These are phyloP conservation scores for Mercenaria mercenaria DNA, from an alignment of 1,140 invertebrate genomes.

Conservation along the genomic window DNA sequence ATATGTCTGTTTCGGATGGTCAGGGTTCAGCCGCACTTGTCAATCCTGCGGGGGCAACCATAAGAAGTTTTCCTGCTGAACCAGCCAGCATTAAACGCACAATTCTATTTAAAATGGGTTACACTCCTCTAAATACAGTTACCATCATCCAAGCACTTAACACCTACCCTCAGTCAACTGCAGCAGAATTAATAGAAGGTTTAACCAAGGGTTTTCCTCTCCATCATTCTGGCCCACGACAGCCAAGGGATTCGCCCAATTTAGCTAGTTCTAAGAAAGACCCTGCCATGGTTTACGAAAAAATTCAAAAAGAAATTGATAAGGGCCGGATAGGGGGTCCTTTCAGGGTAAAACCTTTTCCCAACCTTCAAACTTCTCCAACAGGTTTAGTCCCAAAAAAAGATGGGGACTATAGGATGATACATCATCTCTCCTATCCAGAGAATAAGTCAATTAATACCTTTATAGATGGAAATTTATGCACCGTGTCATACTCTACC, in stretches of 20 bases:
- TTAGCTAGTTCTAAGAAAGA: background rate
- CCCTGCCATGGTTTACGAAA: background rate
- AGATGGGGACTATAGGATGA: background rate
- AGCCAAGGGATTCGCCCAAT: background rate
- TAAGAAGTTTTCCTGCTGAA: too few species aligned
- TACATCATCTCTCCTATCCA: background rate
- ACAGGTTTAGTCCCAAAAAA: background rate
- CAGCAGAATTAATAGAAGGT: background rate
- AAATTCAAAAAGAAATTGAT: background rate
- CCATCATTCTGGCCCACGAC: background rate
- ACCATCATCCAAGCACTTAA: background rate
- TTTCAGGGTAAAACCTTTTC: background rate
- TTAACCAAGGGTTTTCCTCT: background rate
- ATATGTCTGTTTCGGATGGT: too few species aligned
- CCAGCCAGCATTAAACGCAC: background rate
- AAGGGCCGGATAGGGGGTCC: background rate
- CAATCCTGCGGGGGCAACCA: background rate
- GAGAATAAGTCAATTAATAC: background rate
- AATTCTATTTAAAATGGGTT: background rate
- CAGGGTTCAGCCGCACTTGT: background rate
- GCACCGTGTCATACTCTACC: background rate
- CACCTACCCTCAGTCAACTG: background rate
- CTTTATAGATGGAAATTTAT: background rate
- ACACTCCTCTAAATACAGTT: background rate
- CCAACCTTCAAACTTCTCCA: background rate